Evolutionary conservation across 2,113 vertebrate genomes (phyloP).

Genomic region (Cnemophilus loriae): DNA sequence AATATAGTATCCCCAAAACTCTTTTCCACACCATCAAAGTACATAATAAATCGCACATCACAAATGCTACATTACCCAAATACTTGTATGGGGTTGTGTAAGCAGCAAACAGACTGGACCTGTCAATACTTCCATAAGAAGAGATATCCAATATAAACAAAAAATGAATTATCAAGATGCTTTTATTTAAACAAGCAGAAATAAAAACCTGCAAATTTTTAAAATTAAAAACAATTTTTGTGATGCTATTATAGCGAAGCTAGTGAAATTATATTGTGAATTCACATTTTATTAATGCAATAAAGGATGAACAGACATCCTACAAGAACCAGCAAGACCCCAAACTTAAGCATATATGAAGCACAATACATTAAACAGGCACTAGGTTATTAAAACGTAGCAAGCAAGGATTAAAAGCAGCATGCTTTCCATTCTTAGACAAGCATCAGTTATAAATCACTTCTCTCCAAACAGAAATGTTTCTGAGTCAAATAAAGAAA

Average conservation of each 20-base stretch:
- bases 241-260: neutral
- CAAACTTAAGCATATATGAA: neutral
- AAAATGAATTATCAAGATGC: neutral
- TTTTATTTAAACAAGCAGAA: neutral
- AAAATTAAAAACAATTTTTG: neutral
- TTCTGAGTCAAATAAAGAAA: conserved; percentile 63
- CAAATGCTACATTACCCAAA: neutral
- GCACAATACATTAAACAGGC: neutral
- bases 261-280: neutral
- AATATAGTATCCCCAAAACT: neutral
- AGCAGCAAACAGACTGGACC: neutral
- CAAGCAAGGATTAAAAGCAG: conserved; percentile 5
- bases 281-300: neutral
- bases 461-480: conserved; percentile 49
- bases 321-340: neutral
- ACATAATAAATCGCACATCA: neutral
- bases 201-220: neutral
- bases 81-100: neutral
- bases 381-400: neutral
- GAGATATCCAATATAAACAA: neutral
- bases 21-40: neutral
- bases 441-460: conserved; percentile 10
- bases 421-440: neutral
- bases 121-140: neutral
- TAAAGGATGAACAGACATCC: neutral